phyloP scores from a whole-genome alignment of 2,888 invertebrate species.

The Eretmocerus hayati region DNA sequence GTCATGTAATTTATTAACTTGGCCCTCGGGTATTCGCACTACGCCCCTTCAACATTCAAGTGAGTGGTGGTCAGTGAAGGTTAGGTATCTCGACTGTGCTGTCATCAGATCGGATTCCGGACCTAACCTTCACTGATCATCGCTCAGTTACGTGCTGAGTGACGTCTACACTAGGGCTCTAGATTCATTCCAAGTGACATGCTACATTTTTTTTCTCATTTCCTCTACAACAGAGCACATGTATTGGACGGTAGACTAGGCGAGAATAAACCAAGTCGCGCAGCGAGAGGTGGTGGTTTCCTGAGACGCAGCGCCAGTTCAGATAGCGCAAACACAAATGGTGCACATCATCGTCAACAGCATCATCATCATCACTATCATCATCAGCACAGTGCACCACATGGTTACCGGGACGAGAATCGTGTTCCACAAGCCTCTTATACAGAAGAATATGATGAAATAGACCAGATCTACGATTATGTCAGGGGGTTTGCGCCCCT shows the following conservation, averaged over 20 bases:
- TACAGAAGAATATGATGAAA: conserved; percentile 86
- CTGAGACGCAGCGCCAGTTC: conserved; percentile 70
- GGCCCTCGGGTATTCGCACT: no score
- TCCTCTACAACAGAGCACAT: conserved; percentile 56
- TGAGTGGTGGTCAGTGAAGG: no score
- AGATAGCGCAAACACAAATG: conserved; percentile 53
- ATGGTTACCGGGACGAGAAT: conserved; percentile 58
- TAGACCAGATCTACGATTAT: conserved; percentile 94
- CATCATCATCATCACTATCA: conserved; percentile 51
- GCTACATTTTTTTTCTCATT: no score
- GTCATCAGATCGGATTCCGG: no score
- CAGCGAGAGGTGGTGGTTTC: conserved; percentile 35
- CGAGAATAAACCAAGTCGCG: conserved; percentile 47
- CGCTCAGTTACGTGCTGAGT: no score
- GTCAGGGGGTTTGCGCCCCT: conserved; percentile 87
- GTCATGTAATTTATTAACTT: no score
- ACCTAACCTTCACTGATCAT: no score
- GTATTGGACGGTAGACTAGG: conserved; percentile 74
- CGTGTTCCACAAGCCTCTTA: conserved; percentile 45
- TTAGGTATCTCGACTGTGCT: no score
- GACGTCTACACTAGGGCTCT: no score
- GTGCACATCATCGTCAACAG: conserved; percentile 51
- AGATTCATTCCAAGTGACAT: no score
- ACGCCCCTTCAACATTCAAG: no score
- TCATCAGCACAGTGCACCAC: conserved; percentile 40